Conservation (phyloP, 2,888 invertebrate genomes). For the Pardosa pseudoannulata region DNA sequence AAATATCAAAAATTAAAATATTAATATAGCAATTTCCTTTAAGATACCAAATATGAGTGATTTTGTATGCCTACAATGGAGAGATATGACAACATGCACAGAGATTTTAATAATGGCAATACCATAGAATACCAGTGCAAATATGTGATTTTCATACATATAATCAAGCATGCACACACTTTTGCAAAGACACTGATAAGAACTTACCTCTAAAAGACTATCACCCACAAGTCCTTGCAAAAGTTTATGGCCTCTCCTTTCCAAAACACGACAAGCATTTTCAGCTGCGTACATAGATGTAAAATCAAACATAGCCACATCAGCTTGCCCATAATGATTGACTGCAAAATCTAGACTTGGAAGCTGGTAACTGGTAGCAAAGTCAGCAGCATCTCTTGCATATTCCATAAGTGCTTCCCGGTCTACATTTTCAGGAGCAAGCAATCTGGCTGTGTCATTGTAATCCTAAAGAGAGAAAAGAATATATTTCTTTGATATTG, state of each 20-base stretch:
- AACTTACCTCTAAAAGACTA: conserved; percentile 89
- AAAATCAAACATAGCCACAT: conserved; percentile 99
- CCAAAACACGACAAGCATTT: conserved; percentile 91
- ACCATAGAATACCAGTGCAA: too few species aligned
- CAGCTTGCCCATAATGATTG: conserved; percentile 97
- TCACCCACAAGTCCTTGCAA: conserved; percentile 96
- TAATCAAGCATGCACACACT: too few species aligned
- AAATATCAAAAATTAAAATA: too few species aligned
- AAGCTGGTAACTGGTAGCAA: conserved; percentile 91
- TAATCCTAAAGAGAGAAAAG: too few species aligned
- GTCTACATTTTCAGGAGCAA: conserved; percentile 93
- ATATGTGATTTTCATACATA: too few species aligned
- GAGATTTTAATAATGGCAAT: too few species aligned
- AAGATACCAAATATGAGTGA: too few species aligned
- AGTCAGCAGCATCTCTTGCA: conserved; percentile 95
- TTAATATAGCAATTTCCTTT: too few species aligned
- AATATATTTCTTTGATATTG: too few species aligned
- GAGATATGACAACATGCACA: too few species aligned
- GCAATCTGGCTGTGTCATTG: conserved; percentile 90
- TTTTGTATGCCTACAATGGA: too few species aligned
- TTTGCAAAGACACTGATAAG: background rate
- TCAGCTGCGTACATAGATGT: conserved; percentile 99
- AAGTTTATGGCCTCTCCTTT: conserved; percentile 86
- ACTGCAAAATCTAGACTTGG: conserved; percentile 94
- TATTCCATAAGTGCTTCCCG: conserved; percentile 91